Evolutionary conservation across 2,797 vertebrate species (phyloP).

Genomic region (Phrynocephalus guinanensis): DNA sequence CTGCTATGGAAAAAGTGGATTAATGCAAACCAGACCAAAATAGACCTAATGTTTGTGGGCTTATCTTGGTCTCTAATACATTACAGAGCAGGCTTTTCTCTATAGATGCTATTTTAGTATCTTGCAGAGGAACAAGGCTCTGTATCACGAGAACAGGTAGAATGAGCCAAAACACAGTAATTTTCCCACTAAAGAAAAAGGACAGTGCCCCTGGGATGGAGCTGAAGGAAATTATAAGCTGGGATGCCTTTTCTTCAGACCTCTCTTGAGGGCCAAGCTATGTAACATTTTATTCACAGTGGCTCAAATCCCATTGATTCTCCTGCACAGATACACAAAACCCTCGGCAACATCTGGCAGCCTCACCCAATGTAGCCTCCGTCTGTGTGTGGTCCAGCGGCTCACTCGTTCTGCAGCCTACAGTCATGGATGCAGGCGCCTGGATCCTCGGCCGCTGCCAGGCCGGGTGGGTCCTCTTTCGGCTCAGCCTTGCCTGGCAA

Average conservation of each 20-base stretch:
- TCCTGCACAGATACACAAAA: too few relatives aligned
- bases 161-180: not conserved
- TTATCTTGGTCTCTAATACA: not conserved
- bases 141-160: not conserved
- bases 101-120: not conserved
- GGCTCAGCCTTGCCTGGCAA: too few relatives aligned
- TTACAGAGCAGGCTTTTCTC: not conserved
- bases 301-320: not conserved
- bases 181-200: not conserved
- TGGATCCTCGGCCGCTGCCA: too few relatives aligned
- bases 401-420: too few relatives aligned
- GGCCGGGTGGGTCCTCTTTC: too few relatives aligned
- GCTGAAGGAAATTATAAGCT: too few relatives aligned
- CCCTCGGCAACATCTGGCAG: too few relatives aligned
- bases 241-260: not conserved
- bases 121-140: not conserved
- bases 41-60: not conserved
- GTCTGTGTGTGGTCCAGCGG: too few relatives aligned
- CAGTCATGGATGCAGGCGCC: too few relatives aligned
- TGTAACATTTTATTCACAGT: not conserved
- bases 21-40: not conserved
- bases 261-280: not conserved
- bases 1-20: too few relatives aligned
- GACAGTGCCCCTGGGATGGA: not conserved
- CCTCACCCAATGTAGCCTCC: too few relatives aligned